A percentile compares a stretch with the other conserved stretches of the same genome.
Evolutionary conservation across 1,140 invertebrate genomes (phyloP).

Genomic region (Chironomus striatipennis): DNA sequence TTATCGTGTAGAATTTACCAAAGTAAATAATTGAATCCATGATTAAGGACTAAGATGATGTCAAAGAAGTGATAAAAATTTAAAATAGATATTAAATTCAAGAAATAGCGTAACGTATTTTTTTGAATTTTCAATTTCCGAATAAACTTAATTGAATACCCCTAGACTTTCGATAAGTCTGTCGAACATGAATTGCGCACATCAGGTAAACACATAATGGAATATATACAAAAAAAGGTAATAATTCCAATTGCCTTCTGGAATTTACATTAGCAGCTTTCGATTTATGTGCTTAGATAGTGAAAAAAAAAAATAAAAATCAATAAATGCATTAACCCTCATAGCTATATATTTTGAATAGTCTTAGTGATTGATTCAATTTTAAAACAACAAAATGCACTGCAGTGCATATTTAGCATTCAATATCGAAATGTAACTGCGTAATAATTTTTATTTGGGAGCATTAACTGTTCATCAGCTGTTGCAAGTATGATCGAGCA

Average conservation of each 20-base stretch:
- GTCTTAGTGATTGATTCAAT: no score
- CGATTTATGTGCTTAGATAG: neutral
- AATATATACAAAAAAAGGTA: neutral
- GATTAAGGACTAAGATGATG: no score
- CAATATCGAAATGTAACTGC: neutral
- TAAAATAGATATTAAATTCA: no score
- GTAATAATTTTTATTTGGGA: slow-evolving; percentile 3
- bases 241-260: slow-evolving; percentile 1
- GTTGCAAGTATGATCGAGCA: slow-evolving; percentile 7
- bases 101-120: no score
- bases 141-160: no score
- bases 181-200: neutral
- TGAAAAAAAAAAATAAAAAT: neutral
- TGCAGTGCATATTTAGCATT: neutral
- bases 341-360: no score
- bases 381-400: neutral
- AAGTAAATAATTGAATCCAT: no score
- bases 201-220: no score
- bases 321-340: neutral
- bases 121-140: no score
- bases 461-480: slow-evolving; percentile 17
- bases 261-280: neutral
- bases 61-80: no score
- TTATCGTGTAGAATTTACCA: no score
- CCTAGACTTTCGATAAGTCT: no score